Evolutionary conservation across 2,797 vertebrate species (phyloP).

Genomic region (Muscicapa striata): DNA sequence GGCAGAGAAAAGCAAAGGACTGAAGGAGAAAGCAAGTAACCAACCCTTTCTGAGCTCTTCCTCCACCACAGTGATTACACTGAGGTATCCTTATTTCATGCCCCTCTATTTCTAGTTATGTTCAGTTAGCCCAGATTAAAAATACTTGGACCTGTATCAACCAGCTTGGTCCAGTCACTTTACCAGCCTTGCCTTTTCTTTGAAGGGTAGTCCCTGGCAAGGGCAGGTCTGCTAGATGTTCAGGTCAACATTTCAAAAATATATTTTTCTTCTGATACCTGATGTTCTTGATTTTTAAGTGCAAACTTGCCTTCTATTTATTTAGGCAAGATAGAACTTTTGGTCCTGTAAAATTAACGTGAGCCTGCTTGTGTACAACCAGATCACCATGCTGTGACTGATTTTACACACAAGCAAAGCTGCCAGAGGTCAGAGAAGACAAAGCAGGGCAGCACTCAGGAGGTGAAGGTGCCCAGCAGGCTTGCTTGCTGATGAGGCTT

Average conservation of each 20-base stretch:
- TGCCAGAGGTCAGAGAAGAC: not conserved
- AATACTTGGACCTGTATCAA: not conserved
- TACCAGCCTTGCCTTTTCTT: not conserved
- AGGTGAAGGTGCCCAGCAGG: not conserved
- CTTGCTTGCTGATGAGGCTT: not conserved
- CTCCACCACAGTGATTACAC: not conserved
- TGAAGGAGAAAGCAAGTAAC: not conserved
- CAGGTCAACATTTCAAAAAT: not conserved
- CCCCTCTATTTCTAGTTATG: not conserved
- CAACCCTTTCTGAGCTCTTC: not conserved
- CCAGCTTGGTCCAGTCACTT: not conserved
- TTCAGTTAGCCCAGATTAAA: not conserved
- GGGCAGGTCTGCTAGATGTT: not conserved
- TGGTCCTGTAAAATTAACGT: not conserved
- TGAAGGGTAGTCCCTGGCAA: not conserved
- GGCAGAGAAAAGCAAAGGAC: not conserved
- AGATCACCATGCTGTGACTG: fast-evolving
- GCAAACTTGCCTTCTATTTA: not conserved
- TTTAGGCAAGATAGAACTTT: not conserved
- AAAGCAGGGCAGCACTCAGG: not conserved
- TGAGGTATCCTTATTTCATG: not conserved
- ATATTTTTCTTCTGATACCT: not conserved
- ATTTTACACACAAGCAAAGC: not conserved
- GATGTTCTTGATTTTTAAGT: not conserved
- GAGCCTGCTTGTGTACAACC: not conserved